Evolutionary conservation across 2,888 invertebrate genomes (phyloP), one percentile per base, ranked within the genome.

Genomic region (Campoplex capitator): DNA sequence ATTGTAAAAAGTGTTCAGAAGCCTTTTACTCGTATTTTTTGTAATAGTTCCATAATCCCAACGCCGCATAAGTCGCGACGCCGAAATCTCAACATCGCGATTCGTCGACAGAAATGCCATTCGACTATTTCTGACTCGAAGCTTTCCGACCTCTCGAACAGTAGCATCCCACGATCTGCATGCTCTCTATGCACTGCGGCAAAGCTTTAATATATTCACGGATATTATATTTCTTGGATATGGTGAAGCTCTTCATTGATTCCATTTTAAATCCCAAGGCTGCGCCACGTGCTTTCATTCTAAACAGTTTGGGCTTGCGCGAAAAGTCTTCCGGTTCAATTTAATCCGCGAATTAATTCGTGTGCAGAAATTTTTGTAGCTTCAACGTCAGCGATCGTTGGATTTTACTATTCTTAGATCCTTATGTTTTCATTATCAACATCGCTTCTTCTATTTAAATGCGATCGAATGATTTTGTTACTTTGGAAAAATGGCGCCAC

Each of bases 71-170:
- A 73, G 71, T 65, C 23, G 23, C 54, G 32, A 81, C 58, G 54
- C 28, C 67, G 18, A 42, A 42, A 56, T 56, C 35, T 42, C 65
- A 32, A 35, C 23, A 32, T 56, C 23, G 32, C 82, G 82, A 82
- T 45, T 68, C 48, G 84, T 81, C 82, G 75, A 73, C 78, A 74
- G 70, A 75, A 80, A 83, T 80, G 85, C 74, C 83, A 88, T 84
- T 88, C 82, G 76, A 79, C 83, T 89, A 89, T 88, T 89, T 89
- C 87, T 88, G 89, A 88, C 87, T 88, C 76, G 74, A 85, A 76
- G 76, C 78, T 81, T 81, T 79, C 56, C 62, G 56, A 78, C 58
- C 38, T 71, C 78, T 54, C 65, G 68, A 85, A 77, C 83, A 68
- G 54, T 71, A 80, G 76, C 79, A 76, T 82, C 67, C 48, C 28